Evolutionary conservation across 2,888 invertebrate species (phyloP).

Genomic region (Taenaris catops): DNA sequence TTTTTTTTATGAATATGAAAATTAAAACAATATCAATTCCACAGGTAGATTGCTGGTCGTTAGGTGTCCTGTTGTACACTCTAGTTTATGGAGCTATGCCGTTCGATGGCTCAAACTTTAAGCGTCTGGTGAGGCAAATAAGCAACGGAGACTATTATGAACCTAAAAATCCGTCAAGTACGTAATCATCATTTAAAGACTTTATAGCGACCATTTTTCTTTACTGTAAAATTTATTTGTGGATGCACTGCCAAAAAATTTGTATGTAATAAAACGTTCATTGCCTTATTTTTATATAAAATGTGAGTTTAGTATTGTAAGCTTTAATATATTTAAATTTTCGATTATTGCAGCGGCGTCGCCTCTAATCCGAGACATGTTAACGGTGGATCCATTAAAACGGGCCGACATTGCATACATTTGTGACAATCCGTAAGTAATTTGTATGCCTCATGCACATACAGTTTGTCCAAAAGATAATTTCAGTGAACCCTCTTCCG

Average conservation of each 20-base stretch:
- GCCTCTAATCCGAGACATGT: constrained; percentile 94
- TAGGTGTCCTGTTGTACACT: constrained; percentile 98
- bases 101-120: constrained; percentile 99
- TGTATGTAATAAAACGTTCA: too few species aligned
- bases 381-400: constrained; percentile 93
- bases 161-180: constrained; percentile 95
- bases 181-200: too few species aligned
- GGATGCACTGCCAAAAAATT: too few species aligned
- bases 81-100: constrained; percentile 99
- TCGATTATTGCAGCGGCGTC: constrained; percentile 85
- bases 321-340: constrained; percentile 9
- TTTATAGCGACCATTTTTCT: too few species aligned
- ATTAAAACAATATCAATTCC: not conserved
- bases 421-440: constrained; percentile 90
- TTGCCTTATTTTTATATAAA: too few species aligned
- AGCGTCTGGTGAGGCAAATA: constrained; percentile 97
- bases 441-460: too few species aligned
- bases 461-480: too few species aligned
- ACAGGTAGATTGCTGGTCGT: constrained; percentile 91
- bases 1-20: too few species aligned
- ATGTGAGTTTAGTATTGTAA: not conserved
- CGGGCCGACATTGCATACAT: constrained; percentile 96
- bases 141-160: constrained; percentile 98
- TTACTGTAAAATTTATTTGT: too few species aligned
- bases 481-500: too few species aligned